Evolutionary conservation across 2,888 invertebrate genomes (phyloP).

Genomic region (Atethmia centrago): DNA sequence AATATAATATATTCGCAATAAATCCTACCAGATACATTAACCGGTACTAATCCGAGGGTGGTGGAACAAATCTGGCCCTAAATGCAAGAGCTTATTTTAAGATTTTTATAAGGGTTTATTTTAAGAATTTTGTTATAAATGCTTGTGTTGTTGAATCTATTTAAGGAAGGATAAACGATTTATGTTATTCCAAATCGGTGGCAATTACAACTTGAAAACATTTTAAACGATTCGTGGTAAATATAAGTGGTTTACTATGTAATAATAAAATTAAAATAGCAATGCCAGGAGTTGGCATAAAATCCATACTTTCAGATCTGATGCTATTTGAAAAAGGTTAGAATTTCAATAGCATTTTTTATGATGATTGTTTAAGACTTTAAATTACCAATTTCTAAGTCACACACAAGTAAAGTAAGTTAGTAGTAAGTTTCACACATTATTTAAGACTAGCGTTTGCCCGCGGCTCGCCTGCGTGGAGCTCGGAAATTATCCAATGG

Average conservation of each 20-base stretch:
- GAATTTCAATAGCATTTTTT: background rate
- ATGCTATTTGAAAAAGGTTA: background rate
- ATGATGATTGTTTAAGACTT: background rate
- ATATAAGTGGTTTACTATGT: background rate
- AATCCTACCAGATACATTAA: background rate
- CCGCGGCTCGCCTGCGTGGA: too few species aligned
- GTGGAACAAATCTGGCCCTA: background rate
- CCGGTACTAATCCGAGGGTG: background rate
- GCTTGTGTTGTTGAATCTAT: background rate
- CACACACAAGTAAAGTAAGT: too few species aligned
- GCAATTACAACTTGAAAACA: slow-evolving; percentile 3
- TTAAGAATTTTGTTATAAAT: background rate
- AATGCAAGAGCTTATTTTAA: background rate
- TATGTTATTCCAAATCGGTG: background rate
- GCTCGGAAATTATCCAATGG: too few species aligned
- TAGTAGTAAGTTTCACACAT: too few species aligned
- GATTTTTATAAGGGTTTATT: background rate
- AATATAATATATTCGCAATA: background rate
- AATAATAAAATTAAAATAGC: slow-evolving; percentile 1
- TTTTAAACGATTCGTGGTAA: background rate
- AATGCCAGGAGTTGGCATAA: background rate
- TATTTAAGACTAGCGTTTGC: background rate
- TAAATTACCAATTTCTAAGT: slow-evolving; percentile 5
- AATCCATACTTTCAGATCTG: background rate
- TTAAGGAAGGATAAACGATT: slow-evolving; percentile 23